Conservation (phyloP, 1,140 invertebrate species). For the Nylanderia fulva region DNA sequence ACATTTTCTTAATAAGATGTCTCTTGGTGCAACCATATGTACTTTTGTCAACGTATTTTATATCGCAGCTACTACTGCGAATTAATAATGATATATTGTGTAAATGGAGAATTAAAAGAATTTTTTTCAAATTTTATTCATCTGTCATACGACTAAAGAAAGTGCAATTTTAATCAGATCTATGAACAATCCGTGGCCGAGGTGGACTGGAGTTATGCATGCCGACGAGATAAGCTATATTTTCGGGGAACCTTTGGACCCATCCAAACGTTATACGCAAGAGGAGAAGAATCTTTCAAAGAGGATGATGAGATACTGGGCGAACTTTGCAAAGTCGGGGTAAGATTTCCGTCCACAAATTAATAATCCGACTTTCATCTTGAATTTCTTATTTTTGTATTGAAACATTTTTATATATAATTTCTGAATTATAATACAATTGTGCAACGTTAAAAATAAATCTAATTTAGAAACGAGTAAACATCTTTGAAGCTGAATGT, state of each 20-base stretch:
- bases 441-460: no score
- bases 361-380: not conserved
- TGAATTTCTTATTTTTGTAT: not conserved
- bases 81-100: no score
- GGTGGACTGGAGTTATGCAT: constrained; percentile 98
- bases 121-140: no score
- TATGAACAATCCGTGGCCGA: constrained; percentile 95
- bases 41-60: no score
- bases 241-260: constrained; percentile 96
- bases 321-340: constrained; percentile 98
- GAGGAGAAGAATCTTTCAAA: constrained; percentile 93
- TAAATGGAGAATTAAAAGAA: no score
- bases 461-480: no score
- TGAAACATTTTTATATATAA: no score
- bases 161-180: constrained; percentile 84
- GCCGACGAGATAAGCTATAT: constrained; percentile 98
- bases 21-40: no score
- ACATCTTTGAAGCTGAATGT: not conserved
- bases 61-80: no score
- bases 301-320: constrained; percentile 97
- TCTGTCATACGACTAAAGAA: not conserved
- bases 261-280: constrained; percentile 91
- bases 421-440: no score
- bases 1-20: no score
- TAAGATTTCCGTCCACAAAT: constrained; percentile 85